Evolutionary conservation across 2,797 vertebrate species (phyloP).

Genomic region (Falco peregrinus): DNA sequence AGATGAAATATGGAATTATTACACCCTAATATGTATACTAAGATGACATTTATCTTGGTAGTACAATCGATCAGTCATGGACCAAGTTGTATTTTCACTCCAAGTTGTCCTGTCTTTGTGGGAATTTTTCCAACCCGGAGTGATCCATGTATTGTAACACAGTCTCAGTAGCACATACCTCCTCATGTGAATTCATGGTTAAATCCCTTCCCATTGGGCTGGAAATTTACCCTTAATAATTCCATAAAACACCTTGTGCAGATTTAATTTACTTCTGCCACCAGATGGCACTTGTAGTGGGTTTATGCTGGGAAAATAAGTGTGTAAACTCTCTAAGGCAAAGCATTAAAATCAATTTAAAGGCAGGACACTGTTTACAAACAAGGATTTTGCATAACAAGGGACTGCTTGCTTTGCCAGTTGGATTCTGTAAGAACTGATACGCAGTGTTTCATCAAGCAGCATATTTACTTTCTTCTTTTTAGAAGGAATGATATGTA

Average conservation of each 20-base stretch:
- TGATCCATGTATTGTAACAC: neutral
- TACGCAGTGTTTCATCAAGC: neutral
- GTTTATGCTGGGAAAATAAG: neutral
- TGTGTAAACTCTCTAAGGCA: neutral
- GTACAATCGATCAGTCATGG: neutral
- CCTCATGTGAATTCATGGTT: neutral
- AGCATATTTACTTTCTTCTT: neutral
- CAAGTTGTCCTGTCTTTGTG: neutral
- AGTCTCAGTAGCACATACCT: neutral
- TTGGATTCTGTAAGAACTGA: neutral
- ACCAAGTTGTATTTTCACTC: neutral
- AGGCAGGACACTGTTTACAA: constrained; percentile 30
- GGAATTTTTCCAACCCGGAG: neutral
- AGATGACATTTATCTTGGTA: neutral
- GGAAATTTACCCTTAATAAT: neutral
- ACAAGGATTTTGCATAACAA: constrained; percentile 36
- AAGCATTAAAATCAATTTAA: constrained; percentile 16
- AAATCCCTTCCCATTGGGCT: neutral
- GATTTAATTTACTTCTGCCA: constrained; percentile 46
- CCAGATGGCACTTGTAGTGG: constrained; percentile 61
- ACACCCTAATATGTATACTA: neutral
- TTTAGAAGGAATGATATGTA: neutral
- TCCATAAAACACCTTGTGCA: neutral
- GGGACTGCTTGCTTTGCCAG: neutral
- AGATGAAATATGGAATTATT: neutral